phyloP scores from a whole-genome alignment of 2,113 vertebrate genomes.

The Myrmecophaga tridactyla region DNA sequence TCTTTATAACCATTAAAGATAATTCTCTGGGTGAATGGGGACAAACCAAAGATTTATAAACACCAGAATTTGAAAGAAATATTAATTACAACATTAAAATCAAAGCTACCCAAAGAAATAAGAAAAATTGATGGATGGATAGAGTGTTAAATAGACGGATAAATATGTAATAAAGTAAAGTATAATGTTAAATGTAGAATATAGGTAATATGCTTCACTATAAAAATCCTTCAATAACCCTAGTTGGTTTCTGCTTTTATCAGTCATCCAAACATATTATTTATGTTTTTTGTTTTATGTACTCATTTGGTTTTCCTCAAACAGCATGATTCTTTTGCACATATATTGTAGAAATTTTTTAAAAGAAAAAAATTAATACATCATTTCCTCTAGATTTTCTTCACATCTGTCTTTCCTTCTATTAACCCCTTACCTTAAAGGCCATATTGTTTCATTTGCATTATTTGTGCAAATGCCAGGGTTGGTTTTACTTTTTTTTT shows the following conservation, averaged over 20 bases:
- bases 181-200: not conserved
- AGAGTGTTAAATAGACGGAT: no score
- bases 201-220: not conserved
- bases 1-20: not conserved
- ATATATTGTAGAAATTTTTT: slow-evolving; percentile 80
- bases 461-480: slow-evolving; percentile 82
- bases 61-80: not conserved
- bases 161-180: no score
- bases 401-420: slow-evolving; percentile 58
- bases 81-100: slow-evolving; percentile 9
- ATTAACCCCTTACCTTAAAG: slow-evolving; percentile 77
- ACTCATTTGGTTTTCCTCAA: slow-evolving; percentile 81
- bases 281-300: slow-evolving; percentile 86
- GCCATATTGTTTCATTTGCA: slow-evolving; percentile 81
- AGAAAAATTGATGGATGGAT: not conserved
- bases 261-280: slow-evolving; percentile 84
- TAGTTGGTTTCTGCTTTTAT: slow-evolving; percentile 85
- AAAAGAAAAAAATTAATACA: slow-evolving; percentile 76
- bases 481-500: slow-evolving; percentile 79
- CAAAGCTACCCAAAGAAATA: not conserved
- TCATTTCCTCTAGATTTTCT: slow-evolving; percentile 70
- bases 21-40: not conserved
- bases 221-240: slow-evolving; percentile 78
- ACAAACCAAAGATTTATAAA: slow-evolving; percentile 12
- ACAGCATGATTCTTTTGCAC: slow-evolving; percentile 85